Base-by-base conservation (phyloP, 2,797 vertebrate genomes). In the Lindbergichthys nudifrons region DNA sequence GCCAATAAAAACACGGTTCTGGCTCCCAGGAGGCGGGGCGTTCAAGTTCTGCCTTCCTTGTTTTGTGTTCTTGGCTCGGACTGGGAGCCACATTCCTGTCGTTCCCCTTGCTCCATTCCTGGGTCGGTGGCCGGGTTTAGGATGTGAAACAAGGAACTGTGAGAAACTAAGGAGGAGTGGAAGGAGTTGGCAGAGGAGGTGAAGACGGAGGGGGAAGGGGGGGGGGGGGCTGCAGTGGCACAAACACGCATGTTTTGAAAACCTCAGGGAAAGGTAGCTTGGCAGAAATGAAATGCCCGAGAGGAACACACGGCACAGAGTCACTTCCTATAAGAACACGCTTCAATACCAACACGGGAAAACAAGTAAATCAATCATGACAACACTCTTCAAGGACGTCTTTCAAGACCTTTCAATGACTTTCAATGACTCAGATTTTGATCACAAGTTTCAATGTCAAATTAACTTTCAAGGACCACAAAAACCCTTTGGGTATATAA, bases 141-240 rank as follows among this genome's bases (percentile, higher is more conserved):
- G 51, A 89, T 83, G 88, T 90, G 90, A 89, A 86, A 73, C 81
- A 80, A 63, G 81, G 87, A 88, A 88, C 87, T 90, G 88, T 90
- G 88, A 84, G 90, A 90, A 90, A 87, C 73, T 69, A 16, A 63
- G 60, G 54, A 58, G 60, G 70, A 52, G 42, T 54, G 41, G 57
- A 11, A 14, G 42, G 57, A 3, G 10, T 12, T 15, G 54, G 13
- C 0, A 45, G 2, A 3, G 10, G 15, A 6, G 63, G 10, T 19
- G 6, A 1, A 0, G 21, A 6, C n/a, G 36, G 36, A 2, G 26
- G 46, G 8, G 46, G 12, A 4, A 5, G 9, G 1, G 14, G 6
- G 45, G n/a, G n/a, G n/a, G 66, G 62, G 66, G 79, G 66, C 76
- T 2, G 54, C 41, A 5, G 5, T 62, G 76, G 78, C 83, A 83